These are phyloP conservation scores for Pygoscelis adeliae DNA, from an alignment of 2,113 vertebrate species.

Conservation along the genomic window DNA sequence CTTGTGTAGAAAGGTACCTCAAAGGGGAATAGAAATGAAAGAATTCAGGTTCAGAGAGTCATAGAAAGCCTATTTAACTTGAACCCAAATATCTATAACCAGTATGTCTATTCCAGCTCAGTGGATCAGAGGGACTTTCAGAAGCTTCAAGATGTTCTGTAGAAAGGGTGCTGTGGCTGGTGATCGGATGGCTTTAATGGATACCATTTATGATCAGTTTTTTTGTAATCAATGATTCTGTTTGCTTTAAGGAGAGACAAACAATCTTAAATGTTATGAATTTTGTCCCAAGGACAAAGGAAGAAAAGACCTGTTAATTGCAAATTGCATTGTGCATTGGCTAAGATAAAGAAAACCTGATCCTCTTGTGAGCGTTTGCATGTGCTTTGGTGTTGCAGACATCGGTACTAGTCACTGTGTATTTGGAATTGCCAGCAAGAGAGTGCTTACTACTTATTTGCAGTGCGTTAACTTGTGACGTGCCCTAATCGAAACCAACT, in stretches of 20 bases:
- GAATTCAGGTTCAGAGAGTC: background rate
- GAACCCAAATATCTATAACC: background rate
- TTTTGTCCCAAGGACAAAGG: background rate
- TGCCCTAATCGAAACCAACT: background rate
- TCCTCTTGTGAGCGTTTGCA: background rate
- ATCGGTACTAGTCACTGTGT: background rate
- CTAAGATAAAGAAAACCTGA: background rate
- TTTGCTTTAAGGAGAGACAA: background rate
- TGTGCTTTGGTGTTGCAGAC: background rate
- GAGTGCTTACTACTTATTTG: background rate
- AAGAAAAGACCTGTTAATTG: background rate
- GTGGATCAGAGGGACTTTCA: background rate
- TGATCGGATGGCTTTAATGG: background rate
- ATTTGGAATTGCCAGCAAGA: background rate
- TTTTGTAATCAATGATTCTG: background rate
- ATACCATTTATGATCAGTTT: background rate
- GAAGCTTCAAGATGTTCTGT: background rate
- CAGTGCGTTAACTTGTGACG: background rate
- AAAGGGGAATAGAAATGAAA: background rate
- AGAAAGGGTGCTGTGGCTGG: background rate
- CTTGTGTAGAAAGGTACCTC: background rate
- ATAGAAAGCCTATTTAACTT: background rate
- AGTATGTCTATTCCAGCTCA: background rate
- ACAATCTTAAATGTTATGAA: fast-evolving
- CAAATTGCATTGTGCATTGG: background rate